phyloP scores from a whole-genome alignment of 2,113 vertebrate species.

The Melanostigma gelatinosum region DNA sequence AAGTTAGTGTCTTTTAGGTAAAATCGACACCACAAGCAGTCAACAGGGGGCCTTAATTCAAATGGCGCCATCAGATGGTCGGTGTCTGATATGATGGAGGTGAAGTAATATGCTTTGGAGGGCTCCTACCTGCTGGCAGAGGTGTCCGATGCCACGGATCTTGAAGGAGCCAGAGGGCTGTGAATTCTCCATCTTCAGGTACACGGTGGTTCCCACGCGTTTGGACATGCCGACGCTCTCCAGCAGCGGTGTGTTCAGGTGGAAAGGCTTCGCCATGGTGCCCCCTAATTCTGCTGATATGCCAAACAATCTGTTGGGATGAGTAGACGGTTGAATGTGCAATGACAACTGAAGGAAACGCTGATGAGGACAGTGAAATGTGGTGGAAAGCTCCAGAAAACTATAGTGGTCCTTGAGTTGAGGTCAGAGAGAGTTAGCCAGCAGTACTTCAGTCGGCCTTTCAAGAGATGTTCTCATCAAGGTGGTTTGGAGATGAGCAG shows the following conservation, averaged over 20 bases:
- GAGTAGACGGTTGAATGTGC: background rate
- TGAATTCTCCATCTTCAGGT: slow-evolving; percentile 92
- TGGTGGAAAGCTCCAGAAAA: background rate
- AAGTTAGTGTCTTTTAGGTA: background rate
- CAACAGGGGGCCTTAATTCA: no score
- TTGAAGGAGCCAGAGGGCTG: slow-evolving; percentile 95
- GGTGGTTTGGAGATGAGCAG: background rate
- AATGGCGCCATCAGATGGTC: background rate
- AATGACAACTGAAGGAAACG: background rate
- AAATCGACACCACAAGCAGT: no score
- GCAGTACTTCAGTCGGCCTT: background rate
- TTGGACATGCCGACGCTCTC: slow-evolving; percentile 88
- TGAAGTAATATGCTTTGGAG: background rate
- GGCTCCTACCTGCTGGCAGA: slow-evolving; percentile 88
- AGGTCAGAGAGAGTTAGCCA: no score
- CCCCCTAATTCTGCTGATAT: background rate
- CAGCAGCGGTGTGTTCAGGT: slow-evolving; percentile 86
- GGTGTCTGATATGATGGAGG: background rate
- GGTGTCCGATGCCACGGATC: slow-evolving; percentile 92
- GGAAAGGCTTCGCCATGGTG: slow-evolving; percentile 75
- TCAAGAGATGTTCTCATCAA: background rate
- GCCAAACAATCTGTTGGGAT: background rate
- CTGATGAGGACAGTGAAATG: background rate
- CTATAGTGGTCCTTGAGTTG: background rate
- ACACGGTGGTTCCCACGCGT: slow-evolving; percentile 81